These are phyloP conservation scores for Darevskia mixta DNA, from an alignment of 2,797 vertebrate genomes.

Conservation along the genomic window DNA sequence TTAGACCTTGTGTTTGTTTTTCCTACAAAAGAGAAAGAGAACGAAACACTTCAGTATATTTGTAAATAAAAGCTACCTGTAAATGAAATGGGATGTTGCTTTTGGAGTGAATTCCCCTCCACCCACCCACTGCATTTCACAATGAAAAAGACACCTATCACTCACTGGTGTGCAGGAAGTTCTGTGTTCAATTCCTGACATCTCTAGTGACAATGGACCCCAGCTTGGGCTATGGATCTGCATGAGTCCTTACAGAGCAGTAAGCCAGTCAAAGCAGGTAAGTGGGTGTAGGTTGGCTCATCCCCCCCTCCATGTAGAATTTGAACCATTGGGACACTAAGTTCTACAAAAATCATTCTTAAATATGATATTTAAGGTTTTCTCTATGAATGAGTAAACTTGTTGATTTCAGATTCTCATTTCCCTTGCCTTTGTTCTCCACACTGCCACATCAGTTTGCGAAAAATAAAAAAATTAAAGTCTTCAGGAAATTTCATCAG, in stretches of 20 bases:
- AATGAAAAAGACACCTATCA: background rate
- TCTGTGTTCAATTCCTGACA: background rate
- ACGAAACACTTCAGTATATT: constrained; percentile 80
- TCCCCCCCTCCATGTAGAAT: background rate
- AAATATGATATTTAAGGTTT: background rate
- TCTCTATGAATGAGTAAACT: no score
- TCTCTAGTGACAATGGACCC: background rate
- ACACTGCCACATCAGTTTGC: no score
- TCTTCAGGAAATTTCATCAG: no score
- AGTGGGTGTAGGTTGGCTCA: background rate
- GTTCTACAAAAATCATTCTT: background rate
- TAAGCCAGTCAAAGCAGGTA: background rate
- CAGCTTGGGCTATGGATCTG: background rate
- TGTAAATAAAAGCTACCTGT: constrained; percentile 85
- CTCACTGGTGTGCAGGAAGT: no score
- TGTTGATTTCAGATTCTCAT: no score
- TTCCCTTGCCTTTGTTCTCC: no score
- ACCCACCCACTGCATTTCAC: background rate
- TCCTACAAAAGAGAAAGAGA: constrained; percentile 65
- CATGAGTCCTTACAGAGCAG: background rate
- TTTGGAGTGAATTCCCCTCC: constrained; percentile 43
- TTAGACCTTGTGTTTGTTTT: constrained; percentile 52
- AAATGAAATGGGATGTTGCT: constrained; percentile 71
- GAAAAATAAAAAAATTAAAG: no score
- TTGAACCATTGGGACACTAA: background rate